A percentile compares a stretch with the other conserved stretches of the same genome.
phyloP scores from a whole-genome alignment of 2,113 vertebrate species.

The Sinocyclocheilus grahami region DNA sequence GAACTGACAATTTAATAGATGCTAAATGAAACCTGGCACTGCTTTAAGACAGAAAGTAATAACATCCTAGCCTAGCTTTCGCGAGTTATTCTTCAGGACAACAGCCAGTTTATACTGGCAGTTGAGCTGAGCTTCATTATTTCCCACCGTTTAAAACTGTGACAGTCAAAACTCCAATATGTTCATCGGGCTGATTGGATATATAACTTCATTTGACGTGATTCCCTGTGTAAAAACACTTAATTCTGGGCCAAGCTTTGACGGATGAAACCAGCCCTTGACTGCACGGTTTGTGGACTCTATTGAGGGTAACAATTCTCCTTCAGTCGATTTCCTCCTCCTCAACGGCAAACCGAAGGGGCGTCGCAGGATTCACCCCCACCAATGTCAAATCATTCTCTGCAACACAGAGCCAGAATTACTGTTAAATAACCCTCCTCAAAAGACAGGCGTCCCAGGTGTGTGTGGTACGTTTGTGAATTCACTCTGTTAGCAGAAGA shows the following conservation, averaged over 20 bases:
- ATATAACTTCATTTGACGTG: constrained; percentile 25
- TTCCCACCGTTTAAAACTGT: constrained; percentile 1
- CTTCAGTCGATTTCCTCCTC: constrained; percentile 9
- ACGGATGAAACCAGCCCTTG: constrained; percentile 15
- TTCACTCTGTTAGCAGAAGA: not conserved
- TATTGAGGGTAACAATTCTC: constrained; percentile 8
- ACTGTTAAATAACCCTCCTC: constrained; percentile 48
- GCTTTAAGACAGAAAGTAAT: constrained; percentile 18
- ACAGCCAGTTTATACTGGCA: constrained; percentile 1
- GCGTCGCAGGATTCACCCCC: constrained; percentile 2
- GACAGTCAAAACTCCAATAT: constrained; percentile 5
- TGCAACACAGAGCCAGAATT: constrained; percentile 36
- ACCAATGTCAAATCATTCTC: constrained; percentile 33
- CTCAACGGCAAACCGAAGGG: not conserved
- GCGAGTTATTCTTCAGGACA: not conserved
- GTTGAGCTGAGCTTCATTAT: not conserved
- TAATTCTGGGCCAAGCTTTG: constrained; percentile 11
- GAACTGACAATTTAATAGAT: not conserved
- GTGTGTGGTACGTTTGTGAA: not conserved
- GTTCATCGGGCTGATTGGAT: not conserved
- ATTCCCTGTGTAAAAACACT: constrained; percentile 23
- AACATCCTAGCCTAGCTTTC: constrained; percentile 6
- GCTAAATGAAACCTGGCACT: constrained; percentile 6
- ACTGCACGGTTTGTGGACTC: not conserved
- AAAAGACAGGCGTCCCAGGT: constrained; percentile 16